Evolutionary conservation across 2,888 invertebrate genomes (phyloP), one percentile per base, ranked within the genome.

Genomic region (Orthosia cruda): DNA sequence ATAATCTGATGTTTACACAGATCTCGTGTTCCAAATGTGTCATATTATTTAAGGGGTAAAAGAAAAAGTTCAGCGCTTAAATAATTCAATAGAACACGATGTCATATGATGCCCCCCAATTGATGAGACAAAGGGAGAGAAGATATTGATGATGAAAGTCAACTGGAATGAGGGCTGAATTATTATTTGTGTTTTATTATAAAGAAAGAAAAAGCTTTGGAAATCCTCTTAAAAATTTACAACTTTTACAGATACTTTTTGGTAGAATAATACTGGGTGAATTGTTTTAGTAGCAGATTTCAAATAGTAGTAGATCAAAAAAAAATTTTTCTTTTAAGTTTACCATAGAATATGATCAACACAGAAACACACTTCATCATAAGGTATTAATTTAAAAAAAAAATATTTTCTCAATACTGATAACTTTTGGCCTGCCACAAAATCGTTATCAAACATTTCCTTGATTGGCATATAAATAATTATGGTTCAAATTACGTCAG

Each of bases 381-480:
- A 13, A 26, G 0, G 7, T 26, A 18, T 57, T n/a, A 4, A 52
- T 49, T 54, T n/a, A n/a, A n/a, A 18, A 47, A 59, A 59, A 32
- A 26, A 61, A 0, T 26, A 47, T 40, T 9, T n/a, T 13, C 20
- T 61, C 40, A 15, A 11, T 20, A 40, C 2, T 55, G 68, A 67
- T 74, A 54, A 45, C 49, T 61, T 59, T 75, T 55, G 26, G n/a
- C 52, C 20, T 20, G 20, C 2, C 32, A 45, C 4, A 20, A 61
- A 26, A 52, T 40, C 16, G 23, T 45, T 58, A 32, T 5, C 5
- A 40, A 13, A 23, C 2, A 23, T 26, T 23, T 57, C 1, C 3
- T 11, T 23, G 18, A 16, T 11, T 54, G 52, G 3, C 0, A 20
- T 40, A 45, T 40, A 12, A 40, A 32, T 20, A 58, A 20, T 9